These are phyloP conservation scores for Lasius fuliginosus DNA, from an alignment of 2,888 invertebrate species.

Conservation along the genomic window DNA sequence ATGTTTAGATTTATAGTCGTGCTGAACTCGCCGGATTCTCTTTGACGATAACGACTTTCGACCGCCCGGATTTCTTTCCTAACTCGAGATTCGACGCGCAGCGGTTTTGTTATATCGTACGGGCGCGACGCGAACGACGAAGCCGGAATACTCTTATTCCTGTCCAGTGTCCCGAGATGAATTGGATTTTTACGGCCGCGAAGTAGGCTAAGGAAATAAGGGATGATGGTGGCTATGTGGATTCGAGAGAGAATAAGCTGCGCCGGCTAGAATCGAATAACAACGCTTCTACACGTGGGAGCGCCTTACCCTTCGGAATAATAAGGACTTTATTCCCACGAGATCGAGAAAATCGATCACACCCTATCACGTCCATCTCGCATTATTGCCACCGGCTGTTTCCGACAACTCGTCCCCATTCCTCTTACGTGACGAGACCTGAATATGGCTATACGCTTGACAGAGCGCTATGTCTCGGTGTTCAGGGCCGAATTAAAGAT, in stretches of 20 bases:
- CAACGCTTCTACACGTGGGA: slow-evolving; percentile 63
- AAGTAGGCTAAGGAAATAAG: slow-evolving; percentile 64
- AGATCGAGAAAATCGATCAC: slow-evolving; percentile 76
- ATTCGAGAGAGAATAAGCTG: slow-evolving; percentile 58
- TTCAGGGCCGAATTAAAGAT: slow-evolving; percentile 29
- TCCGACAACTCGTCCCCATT: slow-evolving; percentile 68
- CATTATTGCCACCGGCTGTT: slow-evolving; percentile 75
- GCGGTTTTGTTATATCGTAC: slow-evolving; percentile 26
- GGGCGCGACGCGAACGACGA: slow-evolving; percentile 1
- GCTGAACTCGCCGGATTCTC: slow-evolving; percentile 5
- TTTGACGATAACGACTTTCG: slow-evolving; percentile 26
- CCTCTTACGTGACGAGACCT: slow-evolving; percentile 47
- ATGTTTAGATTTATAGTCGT: slow-evolving; percentile 24
- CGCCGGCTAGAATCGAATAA: slow-evolving; percentile 70
- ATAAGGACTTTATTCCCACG: slow-evolving; percentile 70
- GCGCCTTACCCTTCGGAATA: slow-evolving; percentile 67
- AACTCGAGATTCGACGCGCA: slow-evolving; percentile 9
- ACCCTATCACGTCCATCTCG: slow-evolving; percentile 73
- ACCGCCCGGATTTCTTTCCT: slow-evolving; percentile 12
- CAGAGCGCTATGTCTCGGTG: slow-evolving; percentile 1
- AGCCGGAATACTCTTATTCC: slow-evolving; percentile 50
- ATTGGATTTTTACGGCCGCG: slow-evolving; percentile 67
- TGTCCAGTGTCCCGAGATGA: slow-evolving; percentile 61
- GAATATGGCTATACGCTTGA: slow-evolving; percentile 65
- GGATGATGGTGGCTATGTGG: neutral